Conservation (phyloP, 2,113 vertebrate genomes). For the Silurus glanis region DNA sequence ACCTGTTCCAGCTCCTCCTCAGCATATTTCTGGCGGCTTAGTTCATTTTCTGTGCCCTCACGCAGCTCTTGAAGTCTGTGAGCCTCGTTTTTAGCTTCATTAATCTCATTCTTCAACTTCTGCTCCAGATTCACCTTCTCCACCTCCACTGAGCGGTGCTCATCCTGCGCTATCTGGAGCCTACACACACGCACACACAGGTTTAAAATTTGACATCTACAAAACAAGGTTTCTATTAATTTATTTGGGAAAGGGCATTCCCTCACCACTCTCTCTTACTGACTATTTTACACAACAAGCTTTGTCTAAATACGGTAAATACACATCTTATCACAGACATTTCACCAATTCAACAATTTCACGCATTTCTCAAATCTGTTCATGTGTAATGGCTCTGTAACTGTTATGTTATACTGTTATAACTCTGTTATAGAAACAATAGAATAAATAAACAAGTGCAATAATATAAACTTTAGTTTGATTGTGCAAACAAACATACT, state of each 20-base stretch:
- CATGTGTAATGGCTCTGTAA: background rate
- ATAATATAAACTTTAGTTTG: background rate
- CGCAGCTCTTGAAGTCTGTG: constrained; percentile 82
- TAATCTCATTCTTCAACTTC: constrained; percentile 86
- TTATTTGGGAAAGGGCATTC: background rate
- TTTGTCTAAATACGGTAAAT: no score
- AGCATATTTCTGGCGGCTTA: constrained; percentile 86
- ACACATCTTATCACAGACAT: no score
- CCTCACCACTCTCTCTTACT: background rate
- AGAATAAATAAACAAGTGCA: background rate
- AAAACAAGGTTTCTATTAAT: background rate
- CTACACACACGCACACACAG: constrained; percentile 60
- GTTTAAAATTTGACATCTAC: background rate
- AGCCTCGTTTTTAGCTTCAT: constrained; percentile 85
- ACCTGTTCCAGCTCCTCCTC: constrained; percentile 97
- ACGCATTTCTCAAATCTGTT: no score
- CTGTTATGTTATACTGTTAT: background rate
- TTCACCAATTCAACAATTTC: no score
- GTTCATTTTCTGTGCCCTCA: constrained; percentile 85
- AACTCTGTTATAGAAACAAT: background rate
- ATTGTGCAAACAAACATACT: no score
- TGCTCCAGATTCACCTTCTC: constrained; percentile 92
- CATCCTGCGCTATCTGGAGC: constrained; percentile 89
- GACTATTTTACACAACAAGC: background rate
- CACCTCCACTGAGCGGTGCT: constrained; percentile 87